A percentile compares a stretch with the other conserved stretches of the same genome.
phyloP scores from a whole-genome alignment of 2,888 invertebrate genomes.

The Polietes domitor region DNA sequence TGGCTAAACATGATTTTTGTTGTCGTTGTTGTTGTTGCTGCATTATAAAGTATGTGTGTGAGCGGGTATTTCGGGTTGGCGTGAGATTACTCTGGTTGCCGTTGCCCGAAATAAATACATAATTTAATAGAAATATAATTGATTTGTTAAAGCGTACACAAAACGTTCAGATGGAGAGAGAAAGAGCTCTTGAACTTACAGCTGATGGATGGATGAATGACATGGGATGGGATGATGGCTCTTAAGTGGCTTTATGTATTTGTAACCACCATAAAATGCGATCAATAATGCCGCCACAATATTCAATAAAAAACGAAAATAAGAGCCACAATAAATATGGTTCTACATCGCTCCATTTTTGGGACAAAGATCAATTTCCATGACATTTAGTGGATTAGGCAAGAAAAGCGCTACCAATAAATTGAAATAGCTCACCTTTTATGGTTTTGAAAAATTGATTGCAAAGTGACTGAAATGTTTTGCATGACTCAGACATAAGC shows the following conservation, averaged over 20 bases:
- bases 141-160: not conserved
- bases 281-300: not conserved
- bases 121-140: constrained; percentile 31
- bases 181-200: constrained; percentile 36
- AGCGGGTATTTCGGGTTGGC: constrained; percentile 51
- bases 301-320: too few species aligned
- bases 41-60: not conserved
- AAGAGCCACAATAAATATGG: too few species aligned
- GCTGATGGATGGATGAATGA: constrained; percentile 52
- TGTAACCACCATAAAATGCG: not conserved
- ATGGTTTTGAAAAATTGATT: too few species aligned
- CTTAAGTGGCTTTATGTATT: not conserved
- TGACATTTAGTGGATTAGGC: too few species aligned
- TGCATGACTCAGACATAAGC: too few species aligned
- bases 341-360: too few species aligned
- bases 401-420: too few species aligned
- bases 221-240: not conserved
- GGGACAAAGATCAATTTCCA: too few species aligned
- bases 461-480: too few species aligned
- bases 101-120: constrained; percentile 18
- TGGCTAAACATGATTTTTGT: constrained; percentile 17
- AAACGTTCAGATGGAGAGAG: too few species aligned
- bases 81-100: constrained; percentile 42
- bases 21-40: constrained; percentile 14
- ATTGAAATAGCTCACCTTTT: too few species aligned